Conservation (phyloP, 2,888 invertebrate species). For the Platycnemis pennipes region DNA sequence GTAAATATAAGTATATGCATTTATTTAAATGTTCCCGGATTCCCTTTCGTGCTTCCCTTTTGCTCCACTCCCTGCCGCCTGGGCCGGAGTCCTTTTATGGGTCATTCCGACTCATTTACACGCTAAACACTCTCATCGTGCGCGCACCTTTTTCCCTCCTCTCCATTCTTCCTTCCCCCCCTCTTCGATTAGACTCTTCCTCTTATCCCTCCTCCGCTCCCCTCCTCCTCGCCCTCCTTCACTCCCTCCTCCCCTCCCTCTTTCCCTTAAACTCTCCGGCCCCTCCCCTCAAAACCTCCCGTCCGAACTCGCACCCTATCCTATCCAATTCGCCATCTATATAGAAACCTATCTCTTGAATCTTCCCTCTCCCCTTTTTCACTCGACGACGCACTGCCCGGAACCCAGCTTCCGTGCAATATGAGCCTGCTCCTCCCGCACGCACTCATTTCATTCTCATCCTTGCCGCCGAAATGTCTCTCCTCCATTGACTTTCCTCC, state of each 20-base stretch:
- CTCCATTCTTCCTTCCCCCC: neutral
- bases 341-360: neutral
- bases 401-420: neutral
- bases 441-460: too few species aligned
- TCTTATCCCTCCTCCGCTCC: neutral
- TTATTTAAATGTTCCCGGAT: neutral
- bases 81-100: neutral
- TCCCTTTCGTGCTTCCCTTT: neutral
- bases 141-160: neutral
- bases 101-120: slow-evolving; percentile 41
- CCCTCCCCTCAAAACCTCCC: neutral
- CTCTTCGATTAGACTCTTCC: slow-evolving; percentile 9
- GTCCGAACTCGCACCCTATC: neutral
- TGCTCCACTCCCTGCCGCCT: neutral
- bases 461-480: neutral
- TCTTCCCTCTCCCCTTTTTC: neutral
- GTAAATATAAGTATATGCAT: neutral
- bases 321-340: neutral
- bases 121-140: slow-evolving; percentile 31
- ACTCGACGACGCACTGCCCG: neutral
- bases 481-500: neutral
- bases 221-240: neutral
- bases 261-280: neutral
- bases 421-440: too few species aligned
- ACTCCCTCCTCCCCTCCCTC: neutral